phyloP scores from a whole-genome alignment of 2,113 vertebrate species.

The Eptatretus burgeri region DNA sequence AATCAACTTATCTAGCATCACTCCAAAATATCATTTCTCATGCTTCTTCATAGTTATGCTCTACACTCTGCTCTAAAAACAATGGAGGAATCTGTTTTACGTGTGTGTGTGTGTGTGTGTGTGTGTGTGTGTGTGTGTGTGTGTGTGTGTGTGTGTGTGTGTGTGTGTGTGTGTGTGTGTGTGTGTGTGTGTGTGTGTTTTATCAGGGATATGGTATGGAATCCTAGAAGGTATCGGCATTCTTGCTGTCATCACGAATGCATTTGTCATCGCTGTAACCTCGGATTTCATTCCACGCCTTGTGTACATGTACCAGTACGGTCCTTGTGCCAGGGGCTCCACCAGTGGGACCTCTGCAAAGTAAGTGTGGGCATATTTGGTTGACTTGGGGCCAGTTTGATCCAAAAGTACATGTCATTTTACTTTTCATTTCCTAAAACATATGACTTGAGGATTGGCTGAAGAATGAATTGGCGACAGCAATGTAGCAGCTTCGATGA shows the following conservation, averaged over 20 bases:
- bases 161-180: background rate
- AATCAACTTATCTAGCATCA: no score
- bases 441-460: no score
- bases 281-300: constrained; percentile 87
- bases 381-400: no score
- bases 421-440: no score
- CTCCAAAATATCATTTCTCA: background rate
- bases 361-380: no score
- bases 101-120: background rate
- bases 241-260: constrained; percentile 77
- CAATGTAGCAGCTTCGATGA: no score
- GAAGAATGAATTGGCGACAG: no score
- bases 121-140: background rate
- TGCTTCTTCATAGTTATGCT: background rate
- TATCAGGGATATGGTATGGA: constrained; percentile 66
- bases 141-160: background rate
- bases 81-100: background rate
- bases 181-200: constrained; percentile 9
- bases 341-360: no score
- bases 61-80: background rate
- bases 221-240: constrained; percentile 78
- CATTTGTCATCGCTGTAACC: constrained; percentile 76
- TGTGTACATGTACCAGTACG: constrained; percentile 72
- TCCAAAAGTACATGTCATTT: no score
- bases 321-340: constrained; percentile 41